Base-by-base conservation (phyloP, 2,888 invertebrate genomes). In the Perizoma flavofasciatum region DNA sequence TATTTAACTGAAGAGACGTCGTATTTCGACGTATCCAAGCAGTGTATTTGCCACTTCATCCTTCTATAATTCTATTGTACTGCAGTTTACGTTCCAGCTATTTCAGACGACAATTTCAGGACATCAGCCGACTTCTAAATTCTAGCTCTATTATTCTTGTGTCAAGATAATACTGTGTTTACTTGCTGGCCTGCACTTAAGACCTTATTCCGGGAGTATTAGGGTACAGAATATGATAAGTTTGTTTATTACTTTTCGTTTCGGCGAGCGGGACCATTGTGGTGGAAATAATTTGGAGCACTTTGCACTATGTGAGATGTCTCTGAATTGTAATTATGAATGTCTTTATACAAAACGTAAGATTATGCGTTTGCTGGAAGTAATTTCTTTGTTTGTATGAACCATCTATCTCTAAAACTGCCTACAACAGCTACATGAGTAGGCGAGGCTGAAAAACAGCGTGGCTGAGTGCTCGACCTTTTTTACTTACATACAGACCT, bases 151-250 rank as follows among this genome's bases (percentile, higher is more conserved):
- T 49, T 52, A 49, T 52, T 61, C 49, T 41, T 50, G 49, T 61
- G 65, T 65, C 65, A 61, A 62, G 59, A 62, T 65, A 62, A 65
- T 59, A 52, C 58, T 60, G 60, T 60, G 63, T 60, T 63, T 63
- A 59, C 54, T 63, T 46, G 43, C 51, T n/a, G 47, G 39, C 7
- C 45, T 22, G 22, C 10, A 8, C 32, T 22, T n/a, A 54, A 6
- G 32, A 22, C 5, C 49, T 34, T 63, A 53, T 51, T 48, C n/a
- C 43, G 0, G 22, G 5, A 22, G 57, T 10, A 11, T 11, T 55
- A 63, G 34, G 33, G 59, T 49, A 22, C 22, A 53, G n/a, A 59
- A 34, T 53, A 7, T 4, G 9, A 49, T n/a, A 58, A 51, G 52
- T 53, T 53, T 49, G 46, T 37, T 41, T 41, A 41, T 5, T 10